Percentiles rank a stretch among this genome's conserved stretches.
phyloP scores from a whole-genome alignment of 2,797 vertebrate genomes.

The Steatocranus sp. region DNA sequence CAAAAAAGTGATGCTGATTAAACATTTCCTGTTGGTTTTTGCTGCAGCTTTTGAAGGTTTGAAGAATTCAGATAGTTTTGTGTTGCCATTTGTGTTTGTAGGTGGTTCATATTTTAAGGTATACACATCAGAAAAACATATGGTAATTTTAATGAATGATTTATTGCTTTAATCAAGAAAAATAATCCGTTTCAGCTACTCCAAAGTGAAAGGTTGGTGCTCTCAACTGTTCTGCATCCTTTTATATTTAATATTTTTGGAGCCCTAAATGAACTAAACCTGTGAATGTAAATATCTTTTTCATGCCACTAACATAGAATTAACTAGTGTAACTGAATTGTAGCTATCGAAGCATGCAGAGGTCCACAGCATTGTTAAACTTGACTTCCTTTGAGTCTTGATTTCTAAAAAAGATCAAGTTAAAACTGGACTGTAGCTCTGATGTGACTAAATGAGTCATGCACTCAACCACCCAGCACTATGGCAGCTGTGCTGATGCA shows the following conservation, averaged over 20 bases:
- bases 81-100: not conserved
- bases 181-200: not conserved
- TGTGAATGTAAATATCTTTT: not conserved
- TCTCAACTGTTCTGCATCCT: not conserved
- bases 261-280: not conserved
- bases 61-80: not conserved
- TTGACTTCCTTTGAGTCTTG: not conserved
- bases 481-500: not conserved
- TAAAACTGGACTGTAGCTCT: not conserved
- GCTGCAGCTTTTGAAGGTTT: not conserved
- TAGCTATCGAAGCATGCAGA: not conserved
- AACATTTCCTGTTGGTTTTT: not conserved
- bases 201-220: not conserved
- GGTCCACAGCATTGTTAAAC: not conserved
- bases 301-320: rapidly evolving
- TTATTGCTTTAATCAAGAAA: not conserved
- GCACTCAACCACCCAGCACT: not conserved
- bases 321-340: not conserved
- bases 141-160: not conserved
- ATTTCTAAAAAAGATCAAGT: not conserved
- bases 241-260: not conserved
- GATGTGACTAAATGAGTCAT: not conserved
- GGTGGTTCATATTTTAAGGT: not conserved
- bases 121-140: not conserved
- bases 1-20: not conserved